phyloP scores from a whole-genome alignment of 2,888 invertebrate species.

The Melanotus villosus region DNA sequence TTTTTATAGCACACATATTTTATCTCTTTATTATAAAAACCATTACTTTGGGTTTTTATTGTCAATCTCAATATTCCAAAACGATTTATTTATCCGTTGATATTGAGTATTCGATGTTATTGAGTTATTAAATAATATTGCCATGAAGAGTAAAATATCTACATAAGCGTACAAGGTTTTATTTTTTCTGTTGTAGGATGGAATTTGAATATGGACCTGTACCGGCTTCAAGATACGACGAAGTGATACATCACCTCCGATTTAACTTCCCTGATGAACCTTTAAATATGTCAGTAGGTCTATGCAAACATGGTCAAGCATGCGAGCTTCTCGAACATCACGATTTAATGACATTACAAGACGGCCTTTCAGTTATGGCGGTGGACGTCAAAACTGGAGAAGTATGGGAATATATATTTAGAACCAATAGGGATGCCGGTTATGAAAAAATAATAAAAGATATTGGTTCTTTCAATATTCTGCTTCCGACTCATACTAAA shows the following conservation, averaged over 20 bases:
- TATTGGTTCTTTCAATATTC: conserved; percentile 2
- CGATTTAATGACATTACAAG: conserved; percentile 80
- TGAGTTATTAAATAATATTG: too few species aligned
- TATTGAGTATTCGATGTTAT: too few species aligned
- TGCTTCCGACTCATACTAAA: conserved; percentile 15
- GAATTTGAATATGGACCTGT: conserved; percentile 66
- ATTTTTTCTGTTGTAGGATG: too few species aligned
- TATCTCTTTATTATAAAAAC: too few species aligned
- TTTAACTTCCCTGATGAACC: conserved; percentile 88
- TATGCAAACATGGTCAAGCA: conserved; percentile 79
- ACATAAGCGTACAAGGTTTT: too few species aligned
- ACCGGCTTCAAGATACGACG: conserved; percentile 70
- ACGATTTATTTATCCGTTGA: too few species aligned
- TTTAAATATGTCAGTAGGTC: conserved; percentile 82
- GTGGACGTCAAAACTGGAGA: conserved; percentile 73
- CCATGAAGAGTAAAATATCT: too few species aligned
- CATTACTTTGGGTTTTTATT: too few species aligned
- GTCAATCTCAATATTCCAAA: too few species aligned
- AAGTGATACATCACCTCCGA: conserved; percentile 80
- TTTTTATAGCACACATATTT: too few species aligned
- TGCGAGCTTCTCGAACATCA: conserved; percentile 82
- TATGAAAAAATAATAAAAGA: conserved; percentile 18
- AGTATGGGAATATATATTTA: conserved; percentile 66
- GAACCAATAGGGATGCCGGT: neutral
- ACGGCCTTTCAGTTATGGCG: conserved; percentile 82